A percentile compares a stretch with the other conserved stretches of the same genome.
phyloP scores from a whole-genome alignment of 2,797 vertebrate genomes.

The Pseudomugil gertrudae region DNA sequence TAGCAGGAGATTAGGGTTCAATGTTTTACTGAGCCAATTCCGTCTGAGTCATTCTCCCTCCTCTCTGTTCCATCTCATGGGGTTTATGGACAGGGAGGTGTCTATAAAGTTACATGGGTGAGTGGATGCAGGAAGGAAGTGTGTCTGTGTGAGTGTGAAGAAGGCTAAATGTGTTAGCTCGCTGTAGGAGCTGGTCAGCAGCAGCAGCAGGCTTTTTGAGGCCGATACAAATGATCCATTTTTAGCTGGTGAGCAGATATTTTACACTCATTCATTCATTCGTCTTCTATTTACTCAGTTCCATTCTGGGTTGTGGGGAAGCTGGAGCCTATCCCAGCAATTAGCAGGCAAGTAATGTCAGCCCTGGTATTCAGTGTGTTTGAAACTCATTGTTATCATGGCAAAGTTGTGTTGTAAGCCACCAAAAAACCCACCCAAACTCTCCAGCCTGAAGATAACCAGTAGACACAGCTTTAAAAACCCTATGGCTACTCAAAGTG shows the following conservation, averaged over 20 bases:
- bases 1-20: conserved; percentile 56
- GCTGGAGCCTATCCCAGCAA: too few relatives aligned
- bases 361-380: too few relatives aligned
- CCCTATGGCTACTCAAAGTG: neutral
- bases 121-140: conserved; percentile 30
- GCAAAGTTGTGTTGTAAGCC: neutral
- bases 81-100: conserved; percentile 65
- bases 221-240: conserved; percentile 30
- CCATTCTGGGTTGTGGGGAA: too few relatives aligned
- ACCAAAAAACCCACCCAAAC: too few relatives aligned
- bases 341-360: too few relatives aligned
- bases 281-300: too few relatives aligned
- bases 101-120: conserved; percentile 68
- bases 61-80: conserved; percentile 47
- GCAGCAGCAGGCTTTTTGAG: conserved; percentile 38
- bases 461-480: neutral
- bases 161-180: conserved; percentile 36
- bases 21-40: conserved; percentile 66
- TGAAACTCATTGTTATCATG: neutral
- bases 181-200: conserved; percentile 3
- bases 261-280: conserved; percentile 12
- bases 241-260: conserved; percentile 27
- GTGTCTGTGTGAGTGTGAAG: conserved; percentile 13
- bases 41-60: conserved; percentile 35
- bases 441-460: neutral